phyloP scores from a whole-genome alignment of 2,797 vertebrate genomes.

The Melanotaenia trifasciata region DNA sequence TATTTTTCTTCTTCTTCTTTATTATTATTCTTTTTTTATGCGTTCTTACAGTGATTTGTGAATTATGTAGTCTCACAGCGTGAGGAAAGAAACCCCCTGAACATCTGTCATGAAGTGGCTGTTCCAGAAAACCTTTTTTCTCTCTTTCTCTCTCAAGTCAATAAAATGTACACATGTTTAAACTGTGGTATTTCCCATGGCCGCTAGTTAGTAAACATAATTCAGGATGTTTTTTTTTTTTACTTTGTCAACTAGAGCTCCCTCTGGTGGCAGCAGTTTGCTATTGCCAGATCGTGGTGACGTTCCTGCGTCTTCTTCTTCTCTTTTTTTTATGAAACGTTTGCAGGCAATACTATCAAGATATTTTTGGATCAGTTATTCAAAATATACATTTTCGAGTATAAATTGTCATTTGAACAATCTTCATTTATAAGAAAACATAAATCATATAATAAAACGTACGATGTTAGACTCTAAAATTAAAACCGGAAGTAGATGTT shows the following conservation, averaged over 20 bases:
- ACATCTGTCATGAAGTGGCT: no score
- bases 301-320: not conserved
- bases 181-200: not conserved
- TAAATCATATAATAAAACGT: fast-evolving
- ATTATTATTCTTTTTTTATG: no score
- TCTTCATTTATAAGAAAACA: not conserved
- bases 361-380: no score
- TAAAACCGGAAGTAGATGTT: constrained; percentile 5
- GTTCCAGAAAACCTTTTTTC: no score
- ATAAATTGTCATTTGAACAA: not conserved
- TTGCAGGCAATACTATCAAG: not conserved
- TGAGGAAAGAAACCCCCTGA: no score
- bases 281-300: not conserved
- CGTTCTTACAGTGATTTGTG: no score
- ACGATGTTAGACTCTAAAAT: constrained; percentile 50
- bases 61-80: no score
- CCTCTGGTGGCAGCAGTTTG: not conserved
- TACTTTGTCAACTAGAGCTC: not conserved
- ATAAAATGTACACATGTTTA: no score
- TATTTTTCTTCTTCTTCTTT: no score
- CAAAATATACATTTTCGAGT: no score
- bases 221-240: not conserved
- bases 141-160: no score
- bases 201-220: not conserved
- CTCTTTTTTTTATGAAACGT: not conserved